These are phyloP conservation scores for Drosophila testacea DNA, from an alignment of 2,888 invertebrate species.

Conservation along the genomic window DNA sequence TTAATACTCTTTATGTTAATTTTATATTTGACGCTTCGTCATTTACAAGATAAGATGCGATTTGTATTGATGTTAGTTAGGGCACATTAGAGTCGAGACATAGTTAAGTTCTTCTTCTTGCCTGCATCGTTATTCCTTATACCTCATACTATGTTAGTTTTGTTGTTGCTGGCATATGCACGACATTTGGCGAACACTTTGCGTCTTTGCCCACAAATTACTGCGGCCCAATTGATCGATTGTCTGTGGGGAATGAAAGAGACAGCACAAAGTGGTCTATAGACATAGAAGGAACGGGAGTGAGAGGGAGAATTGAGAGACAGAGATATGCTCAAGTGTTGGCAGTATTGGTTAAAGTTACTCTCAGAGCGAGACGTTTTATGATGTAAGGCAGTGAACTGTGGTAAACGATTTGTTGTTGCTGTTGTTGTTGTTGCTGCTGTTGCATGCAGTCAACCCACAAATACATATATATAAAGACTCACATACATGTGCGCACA, in stretches of 20 bases:
- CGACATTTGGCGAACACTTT: slow-evolving; percentile 69
- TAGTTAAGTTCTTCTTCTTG: neutral
- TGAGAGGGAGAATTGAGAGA: neutral
- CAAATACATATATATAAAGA: slow-evolving; percentile 25
- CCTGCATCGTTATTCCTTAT: slow-evolving; percentile 13
- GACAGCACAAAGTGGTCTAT: slow-evolving; percentile 15
- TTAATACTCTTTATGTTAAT: neutral
- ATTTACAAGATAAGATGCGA: neutral
- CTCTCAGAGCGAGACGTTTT: slow-evolving; percentile 60
- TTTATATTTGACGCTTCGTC: neutral
- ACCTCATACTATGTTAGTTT: slow-evolving; percentile 13
- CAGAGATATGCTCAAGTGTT: slow-evolving; percentile 47
- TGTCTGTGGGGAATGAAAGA: slow-evolving; percentile 57
- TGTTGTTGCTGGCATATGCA: slow-evolving; percentile 52
- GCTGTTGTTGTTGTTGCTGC: slow-evolving; percentile 62
- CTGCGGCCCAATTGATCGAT: slow-evolving; percentile 80
- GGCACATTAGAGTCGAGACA: slow-evolving; percentile 19
- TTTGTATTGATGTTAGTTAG: slow-evolving; percentile 11
- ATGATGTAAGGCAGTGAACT: slow-evolving; percentile 81
- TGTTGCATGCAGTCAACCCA: slow-evolving; percentile 68
- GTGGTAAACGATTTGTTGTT: slow-evolving; percentile 79
- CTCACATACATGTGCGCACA: slow-evolving; percentile 51
- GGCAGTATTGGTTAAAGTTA: slow-evolving; percentile 61
- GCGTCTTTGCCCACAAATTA: slow-evolving; percentile 76
- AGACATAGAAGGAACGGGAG: neutral